phyloP scores from a whole-genome alignment of 2,797 vertebrate genomes.

The Gambusia yucatana region DNA sequence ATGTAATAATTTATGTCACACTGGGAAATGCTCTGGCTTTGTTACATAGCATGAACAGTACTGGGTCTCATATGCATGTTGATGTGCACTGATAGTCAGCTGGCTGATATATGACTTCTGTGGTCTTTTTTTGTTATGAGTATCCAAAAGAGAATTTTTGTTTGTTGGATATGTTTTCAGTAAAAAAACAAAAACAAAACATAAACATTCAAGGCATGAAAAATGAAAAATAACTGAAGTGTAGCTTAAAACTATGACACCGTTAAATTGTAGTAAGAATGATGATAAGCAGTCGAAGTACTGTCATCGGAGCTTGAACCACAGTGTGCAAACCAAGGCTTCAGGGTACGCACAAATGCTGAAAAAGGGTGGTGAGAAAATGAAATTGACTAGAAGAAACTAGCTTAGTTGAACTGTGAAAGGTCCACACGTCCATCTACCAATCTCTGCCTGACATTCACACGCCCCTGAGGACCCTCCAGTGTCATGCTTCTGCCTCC shows the following conservation, averaged over 20 bases:
- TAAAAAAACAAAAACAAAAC: background rate
- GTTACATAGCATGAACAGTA: no score
- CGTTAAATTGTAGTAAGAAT: background rate
- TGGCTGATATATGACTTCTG: no score
- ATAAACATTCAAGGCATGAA: background rate
- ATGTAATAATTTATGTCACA: background rate
- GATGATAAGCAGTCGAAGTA: background rate
- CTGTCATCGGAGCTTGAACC: background rate
- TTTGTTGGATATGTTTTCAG: background rate
- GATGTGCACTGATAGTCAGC: no score
- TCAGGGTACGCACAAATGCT: background rate
- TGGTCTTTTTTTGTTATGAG: background rate
- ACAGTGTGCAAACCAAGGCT: background rate
- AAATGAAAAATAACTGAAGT: background rate
- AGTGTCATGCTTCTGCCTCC: slow-evolving; percentile 48
- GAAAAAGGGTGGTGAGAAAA: slow-evolving; percentile 5
- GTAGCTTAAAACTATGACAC: background rate
- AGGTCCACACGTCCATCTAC: slow-evolving; percentile 62
- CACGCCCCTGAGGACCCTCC: slow-evolving; percentile 44
- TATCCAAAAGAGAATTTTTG: background rate
- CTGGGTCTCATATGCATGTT: no score
- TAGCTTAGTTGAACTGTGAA: slow-evolving; percentile 38
- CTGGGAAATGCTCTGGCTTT: no score
- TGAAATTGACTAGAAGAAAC: slow-evolving; percentile 9
- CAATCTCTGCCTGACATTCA: slow-evolving; percentile 59